Conservation (phyloP, 1,140 invertebrate genomes). For the Portunus trituberculatus region DNA sequence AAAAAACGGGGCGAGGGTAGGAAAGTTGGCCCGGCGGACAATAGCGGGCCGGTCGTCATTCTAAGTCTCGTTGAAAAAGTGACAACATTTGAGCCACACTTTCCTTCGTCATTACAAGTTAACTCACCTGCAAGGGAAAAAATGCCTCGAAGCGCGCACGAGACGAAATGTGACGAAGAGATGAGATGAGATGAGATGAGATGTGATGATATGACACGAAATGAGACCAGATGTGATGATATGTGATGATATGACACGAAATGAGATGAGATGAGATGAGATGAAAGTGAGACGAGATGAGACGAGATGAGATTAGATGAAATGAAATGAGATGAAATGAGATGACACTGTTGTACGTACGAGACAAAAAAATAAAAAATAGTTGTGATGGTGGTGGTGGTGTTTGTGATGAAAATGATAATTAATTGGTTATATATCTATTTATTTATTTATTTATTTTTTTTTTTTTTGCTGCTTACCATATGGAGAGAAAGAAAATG, state of each 20-base stretch:
- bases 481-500: neutral
- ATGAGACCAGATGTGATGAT: too few relatives aligned
- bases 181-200: neutral
- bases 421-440: too few relatives aligned
- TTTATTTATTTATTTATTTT: too few relatives aligned
- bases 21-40: conserved; percentile 8
- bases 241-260: too few relatives aligned
- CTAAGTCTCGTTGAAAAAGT: conserved; percentile 1
- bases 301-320: too few relatives aligned
- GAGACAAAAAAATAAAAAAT: too few relatives aligned
- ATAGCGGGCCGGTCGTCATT: neutral
- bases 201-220: neutral
- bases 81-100: neutral
- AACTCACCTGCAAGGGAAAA: neutral
- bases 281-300: neutral
- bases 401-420: too few relatives aligned
- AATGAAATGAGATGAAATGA: too few relatives aligned
- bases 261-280: neutral
- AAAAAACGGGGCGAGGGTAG: neutral
- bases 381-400: too few relatives aligned
- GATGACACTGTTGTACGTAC: neutral
- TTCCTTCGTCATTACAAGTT: conserved; percentile 13
- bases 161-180: neutral
- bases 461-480: neutral
- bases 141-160: neutral